Conservation (phyloP, 2,113 vertebrate genomes). For the Colistium nudipinnis region DNA sequence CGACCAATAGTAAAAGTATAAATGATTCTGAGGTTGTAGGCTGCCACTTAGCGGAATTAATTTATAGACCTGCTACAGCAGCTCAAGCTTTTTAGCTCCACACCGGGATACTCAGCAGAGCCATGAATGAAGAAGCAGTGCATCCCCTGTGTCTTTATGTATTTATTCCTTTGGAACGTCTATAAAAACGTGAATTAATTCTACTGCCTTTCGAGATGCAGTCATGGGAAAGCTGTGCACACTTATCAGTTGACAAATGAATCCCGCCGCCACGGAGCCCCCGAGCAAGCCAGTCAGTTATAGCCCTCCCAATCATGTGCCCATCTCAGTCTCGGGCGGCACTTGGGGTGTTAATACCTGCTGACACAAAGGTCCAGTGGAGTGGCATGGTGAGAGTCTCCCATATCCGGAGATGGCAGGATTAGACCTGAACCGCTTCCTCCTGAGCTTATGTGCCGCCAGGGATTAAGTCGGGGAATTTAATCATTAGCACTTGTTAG, state of each 20-base stretch:
- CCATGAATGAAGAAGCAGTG: background rate
- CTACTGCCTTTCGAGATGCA: slow-evolving; percentile 14
- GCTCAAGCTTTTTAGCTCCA: slow-evolving; percentile 36
- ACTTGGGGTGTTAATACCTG: slow-evolving; percentile 79
- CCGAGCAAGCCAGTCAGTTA: slow-evolving; percentile 20
- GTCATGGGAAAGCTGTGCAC: slow-evolving; percentile 50
- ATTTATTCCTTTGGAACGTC: background rate
- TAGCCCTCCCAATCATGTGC: slow-evolving; percentile 58
- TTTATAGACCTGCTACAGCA: slow-evolving; percentile 69
- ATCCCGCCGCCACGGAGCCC: slow-evolving; percentile 17
- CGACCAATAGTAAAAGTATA: slow-evolving; percentile 78
- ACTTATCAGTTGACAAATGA: slow-evolving; percentile 48
- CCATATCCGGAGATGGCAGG: slow-evolving; percentile 71
- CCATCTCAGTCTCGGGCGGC: slow-evolving; percentile 62
- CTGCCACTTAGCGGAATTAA: slow-evolving; percentile 81
- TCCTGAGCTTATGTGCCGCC: slow-evolving; percentile 63
- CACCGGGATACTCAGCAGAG: background rate
- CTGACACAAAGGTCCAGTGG: slow-evolving; percentile 72
- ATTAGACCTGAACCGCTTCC: slow-evolving; percentile 78
- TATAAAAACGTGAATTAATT: background rate
- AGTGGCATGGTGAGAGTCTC: slow-evolving; percentile 68
- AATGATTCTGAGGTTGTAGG: slow-evolving; percentile 76
- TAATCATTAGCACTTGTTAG: slow-evolving; percentile 82
- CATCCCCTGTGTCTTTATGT: background rate
- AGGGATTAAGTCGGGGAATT: slow-evolving; percentile 80